Conservation (phyloP, 2,113 vertebrate species). For the Cisticola juncidis region DNA sequence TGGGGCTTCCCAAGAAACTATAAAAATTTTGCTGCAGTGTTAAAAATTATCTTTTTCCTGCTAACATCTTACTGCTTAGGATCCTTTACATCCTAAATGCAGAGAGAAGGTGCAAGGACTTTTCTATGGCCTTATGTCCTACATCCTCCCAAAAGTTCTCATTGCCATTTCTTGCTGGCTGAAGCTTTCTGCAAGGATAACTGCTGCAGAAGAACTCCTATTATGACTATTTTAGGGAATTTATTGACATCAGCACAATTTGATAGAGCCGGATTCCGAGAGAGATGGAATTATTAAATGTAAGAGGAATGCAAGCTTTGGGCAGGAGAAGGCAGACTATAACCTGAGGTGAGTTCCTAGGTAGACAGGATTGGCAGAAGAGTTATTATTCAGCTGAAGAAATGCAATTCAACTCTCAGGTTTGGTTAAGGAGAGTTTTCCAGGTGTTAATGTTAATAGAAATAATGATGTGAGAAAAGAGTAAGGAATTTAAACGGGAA, state of each 20-base stretch:
- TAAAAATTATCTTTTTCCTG: not conserved
- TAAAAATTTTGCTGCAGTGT: not conserved
- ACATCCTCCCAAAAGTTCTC: not conserved
- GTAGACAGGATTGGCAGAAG: not conserved
- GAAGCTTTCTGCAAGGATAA: not conserved
- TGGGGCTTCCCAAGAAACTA: not conserved
- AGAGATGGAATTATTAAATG: not conserved
- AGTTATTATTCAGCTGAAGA: not conserved
- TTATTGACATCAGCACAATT: not conserved
- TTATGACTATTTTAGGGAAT: not conserved
- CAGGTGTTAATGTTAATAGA: slow-evolving; percentile 17
- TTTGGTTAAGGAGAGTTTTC: slow-evolving; percentile 7
- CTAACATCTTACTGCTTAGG: not conserved
- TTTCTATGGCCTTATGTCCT: not conserved
- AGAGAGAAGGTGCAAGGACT: not conserved
- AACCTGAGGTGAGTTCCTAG: not conserved
- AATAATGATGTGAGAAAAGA: slow-evolving; percentile 22
- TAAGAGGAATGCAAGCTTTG: not conserved
- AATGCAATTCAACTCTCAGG: not conserved
- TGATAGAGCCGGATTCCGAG: not conserved
- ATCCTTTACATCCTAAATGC: not conserved
- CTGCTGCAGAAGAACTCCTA: not conserved
- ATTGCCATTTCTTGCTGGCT: not conserved
- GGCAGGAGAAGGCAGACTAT: not conserved
- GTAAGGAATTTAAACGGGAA: not conserved